A percentile compares a stretch with the other conserved stretches of the same genome.
These are phyloP conservation scores for Squalus acanthias DNA, from an alignment of 2,797 vertebrate species.

Conservation along the genomic window DNA sequence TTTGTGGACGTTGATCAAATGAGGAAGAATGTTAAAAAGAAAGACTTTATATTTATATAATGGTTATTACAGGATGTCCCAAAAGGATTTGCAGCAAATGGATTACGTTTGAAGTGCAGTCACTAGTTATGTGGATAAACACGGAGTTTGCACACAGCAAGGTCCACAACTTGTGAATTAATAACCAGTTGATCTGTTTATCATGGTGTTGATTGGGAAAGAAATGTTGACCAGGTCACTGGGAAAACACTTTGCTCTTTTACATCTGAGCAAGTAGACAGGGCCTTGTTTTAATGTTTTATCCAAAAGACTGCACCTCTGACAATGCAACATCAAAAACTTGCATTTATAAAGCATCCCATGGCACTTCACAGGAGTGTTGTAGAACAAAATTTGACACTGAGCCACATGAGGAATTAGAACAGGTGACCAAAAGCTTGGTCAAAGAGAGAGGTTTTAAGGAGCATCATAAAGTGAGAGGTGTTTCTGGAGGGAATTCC, in stretches of 20 bases:
- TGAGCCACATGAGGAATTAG: background rate
- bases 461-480: background rate
- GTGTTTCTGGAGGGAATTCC: background rate
- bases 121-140: background rate
- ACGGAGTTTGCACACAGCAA: background rate
- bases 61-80: background rate
- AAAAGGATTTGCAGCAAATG: background rate
- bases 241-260: background rate
- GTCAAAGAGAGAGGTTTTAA: background rate
- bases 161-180: background rate
- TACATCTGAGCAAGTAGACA: background rate
- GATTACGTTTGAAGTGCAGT: background rate
- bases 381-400: background rate
- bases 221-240: background rate
- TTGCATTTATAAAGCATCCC: no score
- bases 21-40: no score
- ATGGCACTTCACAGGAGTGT: background rate
- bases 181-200: background rate
- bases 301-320: background rate
- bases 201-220: background rate
- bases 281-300: no score
- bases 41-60: background rate
- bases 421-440: background rate
- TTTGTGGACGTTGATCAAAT: background rate
- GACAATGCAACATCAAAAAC: background rate